Evolutionary conservation across 2,797 vertebrate species (phyloP), one percentile per base, ranked within the genome.

Genomic region (Epinephelus coioides): DNA sequence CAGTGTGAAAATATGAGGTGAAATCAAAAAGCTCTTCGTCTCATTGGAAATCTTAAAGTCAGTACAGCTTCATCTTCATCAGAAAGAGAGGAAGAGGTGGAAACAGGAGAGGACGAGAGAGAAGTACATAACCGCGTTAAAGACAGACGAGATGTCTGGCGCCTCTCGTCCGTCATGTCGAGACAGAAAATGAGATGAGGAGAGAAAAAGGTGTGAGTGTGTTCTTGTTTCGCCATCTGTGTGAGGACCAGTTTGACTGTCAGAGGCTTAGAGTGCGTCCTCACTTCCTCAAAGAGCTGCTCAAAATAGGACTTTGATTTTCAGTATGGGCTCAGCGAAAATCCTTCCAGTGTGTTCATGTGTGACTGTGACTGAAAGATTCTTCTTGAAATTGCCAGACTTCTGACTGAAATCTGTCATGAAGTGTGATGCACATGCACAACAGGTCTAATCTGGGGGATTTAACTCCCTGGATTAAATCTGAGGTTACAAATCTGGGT

Each of bases 91-190:
- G 4, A 21, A 56, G 21, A 10, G 2, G 6, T 23, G 47, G 8
- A 21, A 47, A 18, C 46, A n/a, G 62, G 50, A 54, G 38, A 15
- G 14, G 34, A 34, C 6, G 34, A 34, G 34, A 34, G 34, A 34
- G 34, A 34, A 8, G 34, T 34, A 34, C 7, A 34, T 34, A 59
- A 38, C 15, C n/a, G 8, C 2, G 46, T 53, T 34, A 34, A 18
- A 23, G 17, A 54, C 50, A 55, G 71, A 55, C 38, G 12, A 6
- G 60, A 47, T 4, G 59, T 73, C 38, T 73, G 69, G 30, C 46
- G 17, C 57, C 34, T 54, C 11, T 13, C 43, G 40, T 55, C 38
- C 2, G 38, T 43, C 19, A 51, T 12, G 47, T 51, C 0, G n/a
- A 51, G 49, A 66, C 5, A 38, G 71, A 15, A 34, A 25, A 38